phyloP scores from a whole-genome alignment of 1,140 invertebrate genomes.

The Pseudomyrmex gracilis region DNA sequence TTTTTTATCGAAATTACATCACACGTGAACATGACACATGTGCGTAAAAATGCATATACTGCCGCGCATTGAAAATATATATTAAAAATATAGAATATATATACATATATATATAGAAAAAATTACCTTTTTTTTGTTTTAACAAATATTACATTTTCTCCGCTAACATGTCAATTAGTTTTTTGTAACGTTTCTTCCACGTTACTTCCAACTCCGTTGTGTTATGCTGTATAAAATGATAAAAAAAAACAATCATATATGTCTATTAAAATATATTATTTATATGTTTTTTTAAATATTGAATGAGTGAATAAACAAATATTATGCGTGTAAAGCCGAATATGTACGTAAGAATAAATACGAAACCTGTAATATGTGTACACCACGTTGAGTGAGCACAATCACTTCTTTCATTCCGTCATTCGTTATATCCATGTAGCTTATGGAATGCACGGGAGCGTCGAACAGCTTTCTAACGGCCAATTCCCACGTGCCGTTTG shows the following conservation, averaged over 20 bases:
- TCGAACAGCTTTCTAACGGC: slow-evolving; percentile 86
- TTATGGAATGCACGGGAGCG: slow-evolving; percentile 88
- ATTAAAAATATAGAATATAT: slow-evolving; percentile 21
- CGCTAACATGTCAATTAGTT: slow-evolving; percentile 56
- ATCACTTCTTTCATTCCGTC: slow-evolving; percentile 90
- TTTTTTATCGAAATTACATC: too few species aligned
- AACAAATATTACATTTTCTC: slow-evolving; percentile 14
- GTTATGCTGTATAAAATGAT: slow-evolving; percentile 78
- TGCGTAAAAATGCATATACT: too few species aligned
- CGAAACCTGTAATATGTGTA: slow-evolving; percentile 89
- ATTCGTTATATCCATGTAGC: slow-evolving; percentile 89
- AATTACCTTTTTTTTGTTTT: not conserved
- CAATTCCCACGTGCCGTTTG: slow-evolving; percentile 84
- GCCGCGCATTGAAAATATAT: too few species aligned
- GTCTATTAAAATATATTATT: too few species aligned
- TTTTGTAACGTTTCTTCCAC: slow-evolving; percentile 75
- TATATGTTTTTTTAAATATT: too few species aligned
- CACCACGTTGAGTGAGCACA: slow-evolving; percentile 89
- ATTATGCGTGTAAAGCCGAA: not conserved
- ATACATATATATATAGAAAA: not conserved
- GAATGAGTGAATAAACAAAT: too few species aligned
- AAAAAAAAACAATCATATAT: slow-evolving; percentile 25
- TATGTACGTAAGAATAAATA: not conserved
- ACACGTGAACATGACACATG: too few species aligned
- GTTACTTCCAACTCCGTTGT: slow-evolving; percentile 75